phyloP scores from a whole-genome alignment of 2,888 invertebrate genomes.

The Syritta pipiens region DNA sequence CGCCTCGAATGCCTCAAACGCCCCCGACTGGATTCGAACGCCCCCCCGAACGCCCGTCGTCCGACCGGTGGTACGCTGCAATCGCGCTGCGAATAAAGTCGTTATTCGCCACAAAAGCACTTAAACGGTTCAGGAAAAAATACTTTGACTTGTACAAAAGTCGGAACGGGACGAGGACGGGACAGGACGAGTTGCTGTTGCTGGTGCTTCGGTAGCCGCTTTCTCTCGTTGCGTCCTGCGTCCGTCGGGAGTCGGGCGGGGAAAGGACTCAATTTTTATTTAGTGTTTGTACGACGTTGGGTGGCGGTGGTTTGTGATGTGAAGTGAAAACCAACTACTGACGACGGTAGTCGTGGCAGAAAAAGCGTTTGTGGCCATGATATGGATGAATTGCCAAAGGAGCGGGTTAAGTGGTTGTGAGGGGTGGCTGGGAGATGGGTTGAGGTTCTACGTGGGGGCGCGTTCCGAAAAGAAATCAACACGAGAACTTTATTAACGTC shows the following conservation, averaged over 20 bases:
- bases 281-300: slow-evolving; percentile 40
- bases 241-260: neutral
- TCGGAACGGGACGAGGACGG: no score
- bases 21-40: no score
- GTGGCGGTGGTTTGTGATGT: slow-evolving; percentile 19
- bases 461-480: slow-evolving; percentile 56
- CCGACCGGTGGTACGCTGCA: slow-evolving; percentile 26
- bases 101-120: slow-evolving; percentile 68
- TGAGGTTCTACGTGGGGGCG: slow-evolving; percentile 6
- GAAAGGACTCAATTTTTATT: slow-evolving; percentile 60
- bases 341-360: slow-evolving; percentile 6
- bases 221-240: neutral
- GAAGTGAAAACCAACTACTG: slow-evolving; percentile 53
- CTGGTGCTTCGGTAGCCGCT: no score
- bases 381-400: slow-evolving; percentile 70
- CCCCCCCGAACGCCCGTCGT: no score
- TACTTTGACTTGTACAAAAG: slow-evolving; percentile 64
- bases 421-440: no score
- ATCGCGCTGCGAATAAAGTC: slow-evolving; percentile 64
- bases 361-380: slow-evolving; percentile 65
- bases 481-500: slow-evolving; percentile 69
- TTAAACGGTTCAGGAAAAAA: slow-evolving; percentile 68
- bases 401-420: slow-evolving; percentile 59
- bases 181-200: no score
- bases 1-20: neutral